phyloP scores from a whole-genome alignment of 1,140 invertebrate genomes.

The Ceratina calcarata region DNA sequence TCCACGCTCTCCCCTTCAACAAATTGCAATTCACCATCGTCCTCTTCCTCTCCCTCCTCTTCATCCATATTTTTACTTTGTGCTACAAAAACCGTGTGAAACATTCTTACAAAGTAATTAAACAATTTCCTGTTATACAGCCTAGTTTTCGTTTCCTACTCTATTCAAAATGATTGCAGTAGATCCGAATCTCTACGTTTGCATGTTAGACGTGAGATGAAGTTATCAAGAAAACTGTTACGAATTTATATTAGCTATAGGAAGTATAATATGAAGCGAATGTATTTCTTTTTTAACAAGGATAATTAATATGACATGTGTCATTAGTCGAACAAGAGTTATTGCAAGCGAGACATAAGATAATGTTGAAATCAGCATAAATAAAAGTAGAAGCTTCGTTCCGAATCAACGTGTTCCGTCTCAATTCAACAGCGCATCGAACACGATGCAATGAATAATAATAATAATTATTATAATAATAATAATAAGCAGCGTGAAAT shows the following conservation, averaged over 20 bases:
- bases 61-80: conserved; percentile 52
- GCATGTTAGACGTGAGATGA: conserved; percentile 20
- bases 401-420: background rate
- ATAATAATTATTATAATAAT: conserved; percentile 6
- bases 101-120: background rate
- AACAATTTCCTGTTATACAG: background rate
- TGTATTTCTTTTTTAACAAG: conserved; percentile 23
- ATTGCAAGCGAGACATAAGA: conserved; percentile 43
- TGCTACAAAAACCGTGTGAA: conserved; percentile 51
- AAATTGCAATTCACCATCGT: conserved; percentile 22
- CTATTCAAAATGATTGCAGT: background rate
- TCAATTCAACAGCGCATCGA: background rate
- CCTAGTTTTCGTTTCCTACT: too few relatives aligned
- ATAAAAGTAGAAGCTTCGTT: conserved; percentile 24
- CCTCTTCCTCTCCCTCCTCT: conserved; percentile 39
- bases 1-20: conserved; percentile 27
- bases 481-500: conserved; percentile 6
- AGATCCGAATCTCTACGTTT: background rate
- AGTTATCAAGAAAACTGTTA: conserved; percentile 18
- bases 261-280: conserved; percentile 28
- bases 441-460: background rate
- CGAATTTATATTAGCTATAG: conserved; percentile 24
- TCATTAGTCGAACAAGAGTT: conserved; percentile 45
- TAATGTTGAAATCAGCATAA: conserved; percentile 46
- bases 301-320: conserved; percentile 33